Evolutionary conservation across 1,140 invertebrate species (phyloP), one percentile per base, ranked within the genome.

Genomic region (Temnothorax nylanderi): DNA sequence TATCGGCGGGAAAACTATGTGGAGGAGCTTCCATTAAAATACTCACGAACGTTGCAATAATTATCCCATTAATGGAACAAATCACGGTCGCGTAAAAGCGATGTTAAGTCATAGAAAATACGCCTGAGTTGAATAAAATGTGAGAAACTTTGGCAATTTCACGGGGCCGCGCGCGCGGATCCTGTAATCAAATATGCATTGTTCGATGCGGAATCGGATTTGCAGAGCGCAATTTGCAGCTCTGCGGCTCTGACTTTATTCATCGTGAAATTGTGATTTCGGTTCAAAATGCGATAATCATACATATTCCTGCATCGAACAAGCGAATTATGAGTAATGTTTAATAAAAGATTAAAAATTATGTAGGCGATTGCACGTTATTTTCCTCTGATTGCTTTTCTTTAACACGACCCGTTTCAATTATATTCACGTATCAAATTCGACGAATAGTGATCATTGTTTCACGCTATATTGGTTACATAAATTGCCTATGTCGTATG

Each of bases 161-260:
- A 37, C 37, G 54, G 49, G 69, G 37, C 32, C 87, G 60, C 65
- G 80, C 72, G 87, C 87, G 76, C 71, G 88, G 49, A 82, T 87
- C 89, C 76, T 75, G 67, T 81, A 80, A 89, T 77, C 51, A 80
- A 51, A 60, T 54, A 71, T 44, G 47, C 84, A 77, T 89, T 71
- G 88, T 84, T 78, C 62, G 84, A 89, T 86, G 78, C 88, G 56
- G 64, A 71, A 78, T 62, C 37, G 18, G 18, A 64, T 54, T 58
- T 86, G 11, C n/a, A 10, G 32, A 6, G 16, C n/a, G 32, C 13
- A 44, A 65, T 67, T 44, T 51, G 26, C 62, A 56, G 34, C 34
- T 65, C 60, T 26, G 10, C 26, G 49, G 49, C 18, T 34, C 26
- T 41, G 51, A 72, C 26, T 60, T 47, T 60, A 26, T 74, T 74